phyloP scores from a whole-genome alignment of 2,113 vertebrate genomes.

The Morone saxatilis region DNA sequence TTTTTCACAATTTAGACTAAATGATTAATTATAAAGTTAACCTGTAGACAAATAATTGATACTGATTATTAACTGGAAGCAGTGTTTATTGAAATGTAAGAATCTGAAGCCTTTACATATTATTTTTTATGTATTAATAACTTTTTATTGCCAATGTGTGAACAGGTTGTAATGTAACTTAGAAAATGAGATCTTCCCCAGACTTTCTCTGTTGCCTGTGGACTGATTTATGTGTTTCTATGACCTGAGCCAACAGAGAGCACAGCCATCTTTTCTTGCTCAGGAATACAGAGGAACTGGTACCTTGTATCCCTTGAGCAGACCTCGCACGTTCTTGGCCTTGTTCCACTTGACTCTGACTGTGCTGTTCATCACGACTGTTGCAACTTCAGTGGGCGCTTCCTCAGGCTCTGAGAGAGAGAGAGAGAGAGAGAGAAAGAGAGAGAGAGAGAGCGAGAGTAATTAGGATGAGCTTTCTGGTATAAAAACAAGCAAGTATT shows the following conservation, averaged over 20 bases:
- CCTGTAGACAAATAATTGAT: too few species aligned
- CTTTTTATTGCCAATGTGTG: too few species aligned
- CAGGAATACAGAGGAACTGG: not conserved
- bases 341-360: slow-evolving; percentile 83
- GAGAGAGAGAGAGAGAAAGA: not conserved
- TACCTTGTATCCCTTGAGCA: slow-evolving; percentile 89
- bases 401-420: slow-evolving; percentile 81
- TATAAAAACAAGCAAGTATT: not conserved
- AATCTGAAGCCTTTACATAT: too few species aligned
- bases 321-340: slow-evolving; percentile 82
- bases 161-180: too few species aligned
- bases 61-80: too few species aligned
- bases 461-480: not conserved
- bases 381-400: slow-evolving; percentile 72
- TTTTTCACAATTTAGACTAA: too few species aligned
- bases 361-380: slow-evolving; percentile 80
- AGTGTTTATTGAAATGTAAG: too few species aligned
- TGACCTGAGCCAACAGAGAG: not conserved
- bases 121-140: too few species aligned
- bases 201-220: too few species aligned
- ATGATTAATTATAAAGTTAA: too few species aligned
- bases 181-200: too few species aligned
- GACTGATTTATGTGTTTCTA: not conserved
- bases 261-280: not conserved
- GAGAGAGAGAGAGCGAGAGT: too few species aligned